These are phyloP conservation scores for Colinus virginianus DNA, from an alignment of 2,113 vertebrate genomes.

Conservation along the genomic window DNA sequence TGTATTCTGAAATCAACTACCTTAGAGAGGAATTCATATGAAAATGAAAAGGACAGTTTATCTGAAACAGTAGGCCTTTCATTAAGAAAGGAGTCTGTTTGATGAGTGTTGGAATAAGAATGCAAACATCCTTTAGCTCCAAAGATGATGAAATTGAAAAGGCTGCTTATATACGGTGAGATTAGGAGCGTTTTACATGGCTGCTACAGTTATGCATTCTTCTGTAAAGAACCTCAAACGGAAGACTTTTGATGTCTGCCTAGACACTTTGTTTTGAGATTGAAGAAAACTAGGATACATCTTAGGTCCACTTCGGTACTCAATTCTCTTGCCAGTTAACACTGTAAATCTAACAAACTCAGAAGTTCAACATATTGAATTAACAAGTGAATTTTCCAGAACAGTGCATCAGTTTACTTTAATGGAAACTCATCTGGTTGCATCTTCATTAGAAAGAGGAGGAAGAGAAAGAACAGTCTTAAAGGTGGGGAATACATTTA, in stretches of 20 bases:
- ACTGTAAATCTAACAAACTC: background rate
- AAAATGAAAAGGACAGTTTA: background rate
- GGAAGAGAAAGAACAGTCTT: background rate
- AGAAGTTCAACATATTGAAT: background rate
- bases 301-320: background rate
- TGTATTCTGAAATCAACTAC: background rate
- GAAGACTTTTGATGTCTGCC: background rate
- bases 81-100: background rate
- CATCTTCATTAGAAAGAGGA: background rate
- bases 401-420: background rate
- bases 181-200: background rate
- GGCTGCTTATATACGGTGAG: background rate
- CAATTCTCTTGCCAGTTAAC: background rate
- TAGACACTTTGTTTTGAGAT: background rate
- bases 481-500: background rate
- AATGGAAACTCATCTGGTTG: background rate
- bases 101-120: background rate
- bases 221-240: background rate
- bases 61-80: background rate
- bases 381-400: background rate
- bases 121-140: background rate
- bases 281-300: background rate
- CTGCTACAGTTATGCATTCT: background rate
- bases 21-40: background rate
- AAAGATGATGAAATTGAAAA: background rate